These are phyloP conservation scores for Drosophila neocordata DNA, from an alignment of 1,140 invertebrate species.

Conservation along the genomic window DNA sequence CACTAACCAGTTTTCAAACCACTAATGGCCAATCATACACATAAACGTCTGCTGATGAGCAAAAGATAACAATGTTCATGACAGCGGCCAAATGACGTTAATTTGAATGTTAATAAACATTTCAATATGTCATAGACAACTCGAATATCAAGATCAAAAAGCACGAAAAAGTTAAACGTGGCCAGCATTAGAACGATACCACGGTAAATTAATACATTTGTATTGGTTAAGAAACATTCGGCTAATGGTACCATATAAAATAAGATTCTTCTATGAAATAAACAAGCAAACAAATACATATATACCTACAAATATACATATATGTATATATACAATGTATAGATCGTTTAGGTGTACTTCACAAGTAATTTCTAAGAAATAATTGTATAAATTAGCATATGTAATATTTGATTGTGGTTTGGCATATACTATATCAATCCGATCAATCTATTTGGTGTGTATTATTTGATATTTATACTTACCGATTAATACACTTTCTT, in stretches of 20 bases:
- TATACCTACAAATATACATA: neutral
- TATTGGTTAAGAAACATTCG: neutral
- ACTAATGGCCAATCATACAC: conserved; percentile 14
- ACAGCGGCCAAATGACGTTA: conserved; percentile 12
- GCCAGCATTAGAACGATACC: neutral
- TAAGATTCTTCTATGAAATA: neutral
- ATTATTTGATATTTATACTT: conserved; percentile 23
- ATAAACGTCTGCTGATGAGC: conserved; percentile 13
- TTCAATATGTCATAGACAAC: conserved; percentile 11
- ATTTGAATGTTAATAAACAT: conserved; percentile 14
- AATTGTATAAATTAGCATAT: neutral
- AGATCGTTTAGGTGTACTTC: neutral
- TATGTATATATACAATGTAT: too few species aligned
- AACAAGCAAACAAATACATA: neutral
- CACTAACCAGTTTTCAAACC: conserved; percentile 10
- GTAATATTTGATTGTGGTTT: neutral
- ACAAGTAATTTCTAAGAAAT: neutral
- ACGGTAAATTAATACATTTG: neutral
- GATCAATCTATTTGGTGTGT: too few species aligned
- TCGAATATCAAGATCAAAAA: conserved; percentile 12
- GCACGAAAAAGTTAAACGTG: conserved; percentile 5
- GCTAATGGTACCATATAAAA: neutral
- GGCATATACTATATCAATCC: too few species aligned
- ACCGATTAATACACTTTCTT: conserved; percentile 80
- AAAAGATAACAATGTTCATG: conserved; percentile 11